Percentiles rank a stretch among this genome's conserved stretches.
phyloP scores from a whole-genome alignment of 2,113 vertebrate genomes.

The Scomber japonicus region DNA sequence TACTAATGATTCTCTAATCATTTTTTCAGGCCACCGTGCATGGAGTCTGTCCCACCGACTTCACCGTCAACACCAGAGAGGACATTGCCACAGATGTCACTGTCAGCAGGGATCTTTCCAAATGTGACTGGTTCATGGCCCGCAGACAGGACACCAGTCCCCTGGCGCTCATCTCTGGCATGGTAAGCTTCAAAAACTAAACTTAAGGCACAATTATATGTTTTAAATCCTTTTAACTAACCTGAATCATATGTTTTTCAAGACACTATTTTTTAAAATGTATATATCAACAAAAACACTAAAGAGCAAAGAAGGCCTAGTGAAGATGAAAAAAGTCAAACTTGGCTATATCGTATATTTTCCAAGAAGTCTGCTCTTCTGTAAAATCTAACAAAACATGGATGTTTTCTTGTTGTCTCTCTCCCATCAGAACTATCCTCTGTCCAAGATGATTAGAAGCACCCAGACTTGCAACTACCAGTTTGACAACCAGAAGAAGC shows the following conservation, averaged over 20 bases:
- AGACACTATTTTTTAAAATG: no score
- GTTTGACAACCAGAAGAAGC: slow-evolving; percentile 89
- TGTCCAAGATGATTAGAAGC: slow-evolving; percentile 89
- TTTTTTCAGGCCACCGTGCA: slow-evolving; percentile 89
- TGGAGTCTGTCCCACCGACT: slow-evolving; percentile 88
- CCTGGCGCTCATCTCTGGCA: slow-evolving; percentile 89
- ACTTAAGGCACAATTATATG: background rate
- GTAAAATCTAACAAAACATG: background rate
- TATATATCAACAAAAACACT: no score
- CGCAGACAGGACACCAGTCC: slow-evolving; percentile 87
- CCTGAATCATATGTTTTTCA: no score
- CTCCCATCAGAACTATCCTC: slow-evolving; percentile 79
- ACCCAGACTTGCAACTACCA: slow-evolving; percentile 90
- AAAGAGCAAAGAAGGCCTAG: no score
- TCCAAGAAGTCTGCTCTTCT: background rate
- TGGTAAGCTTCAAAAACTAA: slow-evolving; percentile 79
- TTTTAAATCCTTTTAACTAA: no score
- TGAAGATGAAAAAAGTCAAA: no score
- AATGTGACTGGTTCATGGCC: slow-evolving; percentile 86
- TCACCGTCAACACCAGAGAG: slow-evolving; percentile 83
- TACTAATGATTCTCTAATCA: slow-evolving; percentile 33
- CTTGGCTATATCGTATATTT: background rate
- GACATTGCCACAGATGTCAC: slow-evolving; percentile 86
- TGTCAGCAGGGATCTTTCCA: slow-evolving; percentile 86
- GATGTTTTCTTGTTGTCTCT: background rate